Evolutionary conservation across 1,140 invertebrate species (phyloP), one percentile per base, ranked within the genome.

Genomic region (Drosophila pseudoananassae): DNA sequence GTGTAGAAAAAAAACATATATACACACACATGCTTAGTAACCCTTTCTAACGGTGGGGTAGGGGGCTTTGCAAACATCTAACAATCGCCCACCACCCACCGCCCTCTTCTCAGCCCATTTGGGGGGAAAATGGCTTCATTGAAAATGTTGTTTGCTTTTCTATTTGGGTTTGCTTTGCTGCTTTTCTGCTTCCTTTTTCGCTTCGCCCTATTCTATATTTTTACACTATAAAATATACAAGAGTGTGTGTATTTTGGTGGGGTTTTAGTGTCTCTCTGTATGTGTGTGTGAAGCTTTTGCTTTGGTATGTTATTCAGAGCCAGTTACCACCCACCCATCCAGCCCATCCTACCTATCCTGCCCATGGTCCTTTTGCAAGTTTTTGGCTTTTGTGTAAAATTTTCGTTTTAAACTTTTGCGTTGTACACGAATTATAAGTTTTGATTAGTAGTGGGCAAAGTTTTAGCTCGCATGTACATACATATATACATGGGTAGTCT

Each of bases 351-450:
- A 12, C 12, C 43, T 36, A 4, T 53, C 25, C 43, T 17, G 8
- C 12, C 40, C 58, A 15, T 53, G 14, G 64, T 69, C 65, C 65
- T 38, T 38, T 69, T 69, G 73, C 72, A 76, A 76, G 73, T 87
- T 87, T 82, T 87, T 87, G 75, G 82, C 82, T 87, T 85, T 87
- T 87, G 83, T 87, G 83, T 88, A 71, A 66, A 85, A 82, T 88
- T 87, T 87, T 87, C 83, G 78, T 88, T 87, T 87, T 87, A 74
- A 87, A 83, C 79, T 88, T 88, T 88, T 79, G 71, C 66, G 76
- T 89, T 89, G 83, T 88, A 89, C 79, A 88, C 84, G 84, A 88
- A 88, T 88, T 88, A 88, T 88, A 88, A 88, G 83, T 88, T 88
- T 88, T 88, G 83, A 88, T 88, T 89, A 88, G 83, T 88, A 88